Percentiles rank a stretch among this genome's conserved stretches.
These are phyloP conservation scores for Paedocypris micromegethes DNA, from an alignment of 2,797 vertebrate genomes.

Conservation along the genomic window DNA sequence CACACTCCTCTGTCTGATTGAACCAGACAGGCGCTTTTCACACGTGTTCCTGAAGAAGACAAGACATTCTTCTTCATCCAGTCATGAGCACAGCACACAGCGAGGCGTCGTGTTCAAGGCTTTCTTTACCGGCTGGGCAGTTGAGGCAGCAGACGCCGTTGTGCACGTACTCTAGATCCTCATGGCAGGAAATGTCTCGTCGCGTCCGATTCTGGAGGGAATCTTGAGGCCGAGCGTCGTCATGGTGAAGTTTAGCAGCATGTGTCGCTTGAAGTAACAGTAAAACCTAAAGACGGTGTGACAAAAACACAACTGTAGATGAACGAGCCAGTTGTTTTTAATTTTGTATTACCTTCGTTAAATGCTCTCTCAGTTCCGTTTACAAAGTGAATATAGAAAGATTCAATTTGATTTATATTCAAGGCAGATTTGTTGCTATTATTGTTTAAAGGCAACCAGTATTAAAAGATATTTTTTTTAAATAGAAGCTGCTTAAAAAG, in stretches of 20 bases:
- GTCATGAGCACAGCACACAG: no score
- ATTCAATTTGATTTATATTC: no score
- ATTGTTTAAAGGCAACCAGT: no score
- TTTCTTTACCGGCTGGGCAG: slow-evolving; percentile 65
- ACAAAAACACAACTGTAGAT: background rate
- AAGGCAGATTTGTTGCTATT: no score
- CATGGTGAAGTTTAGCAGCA: background rate
- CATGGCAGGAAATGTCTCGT: slow-evolving; percentile 42
- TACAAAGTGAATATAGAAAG: no score
- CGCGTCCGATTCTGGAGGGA: slow-evolving; percentile 3
- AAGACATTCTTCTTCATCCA: background rate
- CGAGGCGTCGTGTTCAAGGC: background rate
- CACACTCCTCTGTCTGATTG: slow-evolving; percentile 44
- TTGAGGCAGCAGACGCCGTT: slow-evolving; percentile 60
- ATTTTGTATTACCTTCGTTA: no score
- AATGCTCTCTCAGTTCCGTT: no score
- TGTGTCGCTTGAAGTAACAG: background rate
- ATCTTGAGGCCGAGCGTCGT: background rate
- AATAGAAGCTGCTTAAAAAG: no score
- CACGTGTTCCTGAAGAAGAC: slow-evolving; percentile 53
- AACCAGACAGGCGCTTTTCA: slow-evolving; percentile 48
- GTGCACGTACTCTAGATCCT: slow-evolving; percentile 30
- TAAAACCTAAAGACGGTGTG: slow-evolving; percentile 42
- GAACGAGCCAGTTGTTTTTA: no score
- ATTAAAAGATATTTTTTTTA: no score